Evolutionary conservation across 2,113 vertebrate species (phyloP).

Genomic region (Antechinus stuartii): DNA sequence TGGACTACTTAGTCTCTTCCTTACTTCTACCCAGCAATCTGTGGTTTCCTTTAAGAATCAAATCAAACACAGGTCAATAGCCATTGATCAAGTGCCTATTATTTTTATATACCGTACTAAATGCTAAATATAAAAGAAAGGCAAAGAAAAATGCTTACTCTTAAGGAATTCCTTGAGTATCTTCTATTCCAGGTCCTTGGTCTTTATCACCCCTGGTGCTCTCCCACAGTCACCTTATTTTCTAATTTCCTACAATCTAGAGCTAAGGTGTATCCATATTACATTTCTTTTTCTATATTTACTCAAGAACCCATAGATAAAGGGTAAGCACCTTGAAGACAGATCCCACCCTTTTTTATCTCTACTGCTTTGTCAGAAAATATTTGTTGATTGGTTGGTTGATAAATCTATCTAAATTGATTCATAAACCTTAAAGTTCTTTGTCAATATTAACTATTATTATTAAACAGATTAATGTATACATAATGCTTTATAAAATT

Average conservation of each 20-base stretch:
- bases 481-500: background rate
- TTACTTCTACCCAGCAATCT: background rate
- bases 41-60: background rate
- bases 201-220: background rate
- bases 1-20: background rate
- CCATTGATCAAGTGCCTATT: background rate
- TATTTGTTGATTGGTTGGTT: background rate
- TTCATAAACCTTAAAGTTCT: background rate
- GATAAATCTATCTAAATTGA: background rate
- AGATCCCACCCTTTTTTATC: background rate
- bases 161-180: background rate
- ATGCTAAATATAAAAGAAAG: background rate
- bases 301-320: background rate
- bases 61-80: background rate
- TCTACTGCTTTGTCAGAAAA: background rate
- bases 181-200: background rate
- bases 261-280: background rate
- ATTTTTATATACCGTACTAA: background rate
- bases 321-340: background rate
- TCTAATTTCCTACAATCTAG: background rate
- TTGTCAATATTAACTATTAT: background rate
- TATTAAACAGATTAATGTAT: background rate
- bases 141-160: background rate
- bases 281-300: background rate
- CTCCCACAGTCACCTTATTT: background rate